Base-by-base conservation (phyloP, 1,140 invertebrate genomes). In the Sitobion miscanthi region DNA sequence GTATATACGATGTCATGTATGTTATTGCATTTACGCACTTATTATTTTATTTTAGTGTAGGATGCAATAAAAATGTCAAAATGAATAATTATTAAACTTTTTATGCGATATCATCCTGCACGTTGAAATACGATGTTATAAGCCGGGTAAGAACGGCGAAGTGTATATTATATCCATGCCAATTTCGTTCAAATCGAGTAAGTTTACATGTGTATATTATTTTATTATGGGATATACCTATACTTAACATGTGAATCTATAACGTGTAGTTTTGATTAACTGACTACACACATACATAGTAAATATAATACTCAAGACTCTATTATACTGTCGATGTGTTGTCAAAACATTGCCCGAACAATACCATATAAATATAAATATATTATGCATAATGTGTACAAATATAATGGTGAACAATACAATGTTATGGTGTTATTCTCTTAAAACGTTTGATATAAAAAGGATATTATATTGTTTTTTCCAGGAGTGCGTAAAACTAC, bases 391-490 rank as follows among this genome's bases (percentile, higher is more conserved):
- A 25, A 25, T 42, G 11, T 77, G 30, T n/a, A 77, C 14, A 77
- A 69, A 30, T n/a, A 30, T 14, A 4, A 77, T 77, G 62, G n/a
- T 77, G 14, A 77, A 77, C 30, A n/a, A 45, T 25, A 85, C 45
- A 42, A 85, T 47, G 1, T 85, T 85, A 25, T 45, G 23, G 83
- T 87, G 1, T 87, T 89, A 21, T 52, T 88, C 20, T 35, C 25
- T 7, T 90, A 90, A 90, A 82, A 91, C 47, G 52, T 89, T 49
- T 88, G n/a, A 91, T 82, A 49, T 82, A 91, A 82, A 90, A 82
- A 91, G 90, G 91, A 83, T 83, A 57, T 92, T 92, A 83, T 83
- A 57, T 92, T 92, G 47, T 92, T 92, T 92, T 92, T 92, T 92
- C 90, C 91, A 92, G 91, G 91, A 85, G 91, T 92, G 30, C 91